These are phyloP conservation scores for Pica pica DNA, from an alignment of 2,113 vertebrate species.

Conservation along the genomic window DNA sequence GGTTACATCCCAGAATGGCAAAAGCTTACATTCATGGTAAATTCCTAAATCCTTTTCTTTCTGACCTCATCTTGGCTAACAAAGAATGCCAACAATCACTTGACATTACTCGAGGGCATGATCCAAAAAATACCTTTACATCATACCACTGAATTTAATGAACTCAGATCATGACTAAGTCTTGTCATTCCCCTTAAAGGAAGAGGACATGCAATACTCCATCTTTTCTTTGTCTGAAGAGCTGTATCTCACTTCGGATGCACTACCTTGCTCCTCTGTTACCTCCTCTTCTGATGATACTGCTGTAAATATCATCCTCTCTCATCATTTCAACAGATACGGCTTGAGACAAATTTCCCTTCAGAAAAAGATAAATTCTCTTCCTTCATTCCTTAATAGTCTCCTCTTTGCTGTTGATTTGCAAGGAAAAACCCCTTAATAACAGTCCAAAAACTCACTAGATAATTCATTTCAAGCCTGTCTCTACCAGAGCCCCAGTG, in stretches of 20 bases:
- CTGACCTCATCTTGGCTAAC: background rate
- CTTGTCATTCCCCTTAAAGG: background rate
- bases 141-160: background rate
- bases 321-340: background rate
- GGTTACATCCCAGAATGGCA: background rate
- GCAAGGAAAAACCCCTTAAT: background rate
- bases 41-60: background rate
- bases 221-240: background rate
- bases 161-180: background rate
- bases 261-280: background rate
- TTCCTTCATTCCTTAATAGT: background rate
- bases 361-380: background rate
- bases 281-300: background rate
- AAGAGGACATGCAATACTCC: background rate
- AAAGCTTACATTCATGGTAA: background rate
- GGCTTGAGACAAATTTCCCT: background rate
- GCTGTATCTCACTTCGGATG: background rate
- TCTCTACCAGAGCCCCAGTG: background rate
- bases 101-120: background rate
- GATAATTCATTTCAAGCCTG: background rate
- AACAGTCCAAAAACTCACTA: background rate
- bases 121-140: background rate
- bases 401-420: background rate
- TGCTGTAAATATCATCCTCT: background rate
- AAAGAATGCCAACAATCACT: background rate